Base-by-base conservation (phyloP, 1,140 invertebrate species). In the Bombus balteatus region DNA sequence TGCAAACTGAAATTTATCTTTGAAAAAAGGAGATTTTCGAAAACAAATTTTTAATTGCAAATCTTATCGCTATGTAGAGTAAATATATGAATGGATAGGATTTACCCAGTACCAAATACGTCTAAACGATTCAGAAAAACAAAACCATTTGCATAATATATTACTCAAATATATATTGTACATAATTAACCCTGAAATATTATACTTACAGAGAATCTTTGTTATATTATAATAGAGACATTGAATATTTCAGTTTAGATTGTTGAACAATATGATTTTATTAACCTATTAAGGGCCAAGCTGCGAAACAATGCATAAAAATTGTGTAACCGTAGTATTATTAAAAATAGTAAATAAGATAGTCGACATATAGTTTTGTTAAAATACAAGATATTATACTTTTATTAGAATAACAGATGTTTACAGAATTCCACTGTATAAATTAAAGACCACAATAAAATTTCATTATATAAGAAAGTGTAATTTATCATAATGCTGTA, bases 41-140 rank as follows among this genome's bases (percentile, higher is more conserved):
- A 25, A 32, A 75, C 12, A 57, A 43, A 66, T 66, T 78, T 78
- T 34, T 22, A 34, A 32, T 79, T 28, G 77, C 41, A 34, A 66
- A 43, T 79, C 62, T 79, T 66, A 79, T 66, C 77, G 5, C 5
- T 37, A 12, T 6, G 25, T 12, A 15, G 32, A 8, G 4, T 25
- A 79, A 66, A 65, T 32, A 78, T 28, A 22, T 25, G 13, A 10
- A n/a, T 8, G 62, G 62, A 66, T 66, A 66, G 43, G 59, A 25
- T 66, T 66, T 18, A 28, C 8, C 4, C 28, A 66, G n/a, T 65
- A 13, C 5, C 15, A 25, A 47, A 32, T 22, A 66, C 13, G 32
- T 53, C 18, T 22, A 8, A 22, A 22, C 6, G 6, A 53, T 53
- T 53, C 18, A 2, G 18, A 53, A 53, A 18, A 53, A 22, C 5